phyloP scores from a whole-genome alignment of 53 echinoderm and acorn worm species.

The Temnopleurus reevesii region DNA sequence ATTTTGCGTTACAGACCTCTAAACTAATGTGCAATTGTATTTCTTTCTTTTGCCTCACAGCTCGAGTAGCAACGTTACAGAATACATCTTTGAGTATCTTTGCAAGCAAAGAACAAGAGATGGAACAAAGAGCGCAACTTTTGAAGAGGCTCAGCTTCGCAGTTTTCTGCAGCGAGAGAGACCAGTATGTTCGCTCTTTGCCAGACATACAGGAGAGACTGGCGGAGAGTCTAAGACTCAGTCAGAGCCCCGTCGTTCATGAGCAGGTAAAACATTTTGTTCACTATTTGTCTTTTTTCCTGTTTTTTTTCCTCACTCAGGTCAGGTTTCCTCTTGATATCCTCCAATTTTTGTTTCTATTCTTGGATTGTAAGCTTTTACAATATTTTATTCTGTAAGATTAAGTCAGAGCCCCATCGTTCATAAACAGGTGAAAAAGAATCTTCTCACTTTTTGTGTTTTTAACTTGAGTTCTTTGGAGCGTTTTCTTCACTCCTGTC shows the following conservation, averaged over 20 bases:
- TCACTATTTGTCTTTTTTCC: not conserved
- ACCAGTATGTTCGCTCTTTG: constrained; percentile 88
- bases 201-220: constrained; percentile 94
- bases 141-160: constrained; percentile 87
- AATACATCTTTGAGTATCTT: constrained; percentile 97
- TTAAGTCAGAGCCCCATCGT: too few species aligned
- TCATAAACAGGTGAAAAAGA: too few species aligned
- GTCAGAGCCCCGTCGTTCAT: constrained; percentile 84
- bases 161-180: constrained; percentile 91
- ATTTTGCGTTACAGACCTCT: too few species aligned
- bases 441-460: too few species aligned
- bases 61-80: constrained; percentile 94
- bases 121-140: constrained; percentile 93
- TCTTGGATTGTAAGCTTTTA: too few species aligned
- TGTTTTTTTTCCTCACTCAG: not conserved
- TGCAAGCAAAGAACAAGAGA: constrained; percentile 92
- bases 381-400: too few species aligned
- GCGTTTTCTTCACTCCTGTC: too few species aligned
- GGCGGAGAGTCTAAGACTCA: constrained; percentile 86
- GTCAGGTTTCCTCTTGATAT: too few species aligned
- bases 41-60: constrained; percentile 46
- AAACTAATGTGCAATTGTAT: too few species aligned
- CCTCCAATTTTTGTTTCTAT: too few species aligned
- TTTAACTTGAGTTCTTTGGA: too few species aligned
- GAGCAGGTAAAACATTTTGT: constrained; percentile 69